These are phyloP conservation scores for Clusia tigrina DNA, from an alignment of 2,888 invertebrate species.

Conservation along the genomic window DNA sequence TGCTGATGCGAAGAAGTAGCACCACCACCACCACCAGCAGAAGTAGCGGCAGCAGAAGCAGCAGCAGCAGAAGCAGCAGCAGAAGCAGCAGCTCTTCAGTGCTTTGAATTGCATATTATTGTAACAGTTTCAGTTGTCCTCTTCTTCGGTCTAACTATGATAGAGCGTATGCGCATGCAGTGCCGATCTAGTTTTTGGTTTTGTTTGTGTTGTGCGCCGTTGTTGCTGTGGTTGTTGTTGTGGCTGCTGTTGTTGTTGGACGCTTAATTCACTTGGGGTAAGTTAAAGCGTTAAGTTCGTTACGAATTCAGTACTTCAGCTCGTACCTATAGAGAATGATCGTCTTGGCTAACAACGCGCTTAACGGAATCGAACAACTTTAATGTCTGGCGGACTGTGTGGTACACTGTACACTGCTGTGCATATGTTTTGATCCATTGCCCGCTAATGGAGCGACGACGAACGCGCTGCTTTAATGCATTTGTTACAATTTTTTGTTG, in stretches of 20 bases:
- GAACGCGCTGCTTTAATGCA: background rate
- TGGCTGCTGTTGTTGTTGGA: conserved; percentile 46
- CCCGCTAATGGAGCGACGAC: conserved; percentile 6
- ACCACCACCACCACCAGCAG: too few relatives aligned
- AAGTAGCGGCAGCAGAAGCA: too few relatives aligned
- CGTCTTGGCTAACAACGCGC: conserved; percentile 31
- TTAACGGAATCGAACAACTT: background rate
- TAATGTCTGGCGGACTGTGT: too few relatives aligned
- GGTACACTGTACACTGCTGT: too few relatives aligned
- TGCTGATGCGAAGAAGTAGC: conserved; percentile 7
- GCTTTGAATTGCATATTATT: conserved; percentile 23
- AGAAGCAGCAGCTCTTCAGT: too few relatives aligned
- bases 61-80: too few relatives aligned
- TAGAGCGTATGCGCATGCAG: background rate
- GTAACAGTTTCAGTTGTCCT: conserved; percentile 35
- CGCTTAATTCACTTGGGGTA: conserved; percentile 35
- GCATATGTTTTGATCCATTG: background rate
- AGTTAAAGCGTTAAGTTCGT: conserved; percentile 42
- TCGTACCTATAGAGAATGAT: conserved; percentile 43
- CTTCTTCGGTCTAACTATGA: conserved; percentile 15
- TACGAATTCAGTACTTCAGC: conserved; percentile 44
- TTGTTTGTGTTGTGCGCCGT: conserved; percentile 32
- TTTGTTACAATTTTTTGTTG: conserved; percentile 17
- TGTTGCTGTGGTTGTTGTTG: conserved; percentile 34
- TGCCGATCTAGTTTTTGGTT: conserved; percentile 42